phyloP scores from a whole-genome alignment of 2,888 invertebrate species.

The Cantharis lateralis region DNA sequence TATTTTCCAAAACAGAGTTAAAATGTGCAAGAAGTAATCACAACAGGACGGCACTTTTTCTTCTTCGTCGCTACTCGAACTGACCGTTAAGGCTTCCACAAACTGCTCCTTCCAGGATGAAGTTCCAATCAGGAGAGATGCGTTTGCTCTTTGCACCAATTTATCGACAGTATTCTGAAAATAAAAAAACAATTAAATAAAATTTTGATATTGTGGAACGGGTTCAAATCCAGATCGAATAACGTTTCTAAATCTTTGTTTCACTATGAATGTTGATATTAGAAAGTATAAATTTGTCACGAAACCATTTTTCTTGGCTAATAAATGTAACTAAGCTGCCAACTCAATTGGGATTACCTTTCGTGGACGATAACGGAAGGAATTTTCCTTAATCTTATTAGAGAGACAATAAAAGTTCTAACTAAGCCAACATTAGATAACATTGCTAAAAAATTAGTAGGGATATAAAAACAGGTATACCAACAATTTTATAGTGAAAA shows the following conservation, averaged over 20 bases:
- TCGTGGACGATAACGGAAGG: not conserved
- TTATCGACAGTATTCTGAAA: constrained; percentile 96
- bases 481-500: not conserved
- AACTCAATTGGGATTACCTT: not conserved
- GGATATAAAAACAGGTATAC: not conserved
- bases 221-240: not conserved
- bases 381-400: not conserved
- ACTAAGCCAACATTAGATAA: not conserved
- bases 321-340: not conserved
- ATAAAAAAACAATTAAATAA: constrained; percentile 35
- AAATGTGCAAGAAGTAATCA: constrained; percentile 94
- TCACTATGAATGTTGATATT: too few species aligned
- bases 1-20: constrained; percentile 98
- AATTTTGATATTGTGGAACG: not conserved
- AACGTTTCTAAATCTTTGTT: not conserved
- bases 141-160: constrained; percentile 94
- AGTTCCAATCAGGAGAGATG: constrained; percentile 90
- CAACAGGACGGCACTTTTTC: constrained; percentile 78
- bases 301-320: not conserved
- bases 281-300: not conserved
- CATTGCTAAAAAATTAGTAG: not conserved
- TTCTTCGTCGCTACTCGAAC: constrained; percentile 74
- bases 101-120: constrained; percentile 99
- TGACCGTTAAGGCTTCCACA: constrained; percentile 93
- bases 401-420: not conserved